phyloP scores from a whole-genome alignment of 2,888 invertebrate species.

The Criorhina ranunculi region DNA sequence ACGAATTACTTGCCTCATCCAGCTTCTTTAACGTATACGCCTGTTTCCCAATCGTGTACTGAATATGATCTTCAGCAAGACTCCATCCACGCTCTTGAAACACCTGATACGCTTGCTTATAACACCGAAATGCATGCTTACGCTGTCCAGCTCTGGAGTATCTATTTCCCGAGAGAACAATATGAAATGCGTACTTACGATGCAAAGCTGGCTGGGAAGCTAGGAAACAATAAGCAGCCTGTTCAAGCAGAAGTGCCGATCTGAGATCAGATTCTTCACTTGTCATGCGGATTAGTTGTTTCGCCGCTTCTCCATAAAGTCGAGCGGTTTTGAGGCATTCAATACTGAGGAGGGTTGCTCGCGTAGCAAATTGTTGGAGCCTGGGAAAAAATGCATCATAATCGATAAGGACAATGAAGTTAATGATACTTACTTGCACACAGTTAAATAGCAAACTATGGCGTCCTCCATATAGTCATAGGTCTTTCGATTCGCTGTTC shows the following conservation, averaged over 20 bases:
- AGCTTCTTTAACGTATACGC: constrained; percentile 92
- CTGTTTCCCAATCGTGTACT: constrained; percentile 96
- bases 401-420: no score
- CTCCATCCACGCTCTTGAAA: constrained; percentile 91
- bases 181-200: constrained; percentile 97
- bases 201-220: constrained; percentile 88
- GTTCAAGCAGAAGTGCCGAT: constrained; percentile 96
- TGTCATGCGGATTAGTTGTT: constrained; percentile 97
- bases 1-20: constrained; percentile 89
- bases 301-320: constrained; percentile 96
- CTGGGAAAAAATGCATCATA: constrained; percentile 83
- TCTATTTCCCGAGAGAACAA: constrained; percentile 97
- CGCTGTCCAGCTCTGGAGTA: constrained; percentile 96
- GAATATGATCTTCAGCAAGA: constrained; percentile 97
- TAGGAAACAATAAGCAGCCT: constrained; percentile 96
- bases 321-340: constrained; percentile 93
- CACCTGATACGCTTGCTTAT: constrained; percentile 95
- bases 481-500: constrained; percentile 91
- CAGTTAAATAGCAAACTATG: constrained; percentile 94
- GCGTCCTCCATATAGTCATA: constrained; percentile 97
- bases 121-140: constrained; percentile 95
- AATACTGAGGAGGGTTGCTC: constrained; percentile 95
- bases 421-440: constrained; percentile 89
- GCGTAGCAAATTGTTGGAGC: constrained; percentile 95
- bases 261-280: constrained; percentile 98